Base-by-base conservation (phyloP, 2,797 vertebrate genomes). In the Megalops cyprinoides region DNA sequence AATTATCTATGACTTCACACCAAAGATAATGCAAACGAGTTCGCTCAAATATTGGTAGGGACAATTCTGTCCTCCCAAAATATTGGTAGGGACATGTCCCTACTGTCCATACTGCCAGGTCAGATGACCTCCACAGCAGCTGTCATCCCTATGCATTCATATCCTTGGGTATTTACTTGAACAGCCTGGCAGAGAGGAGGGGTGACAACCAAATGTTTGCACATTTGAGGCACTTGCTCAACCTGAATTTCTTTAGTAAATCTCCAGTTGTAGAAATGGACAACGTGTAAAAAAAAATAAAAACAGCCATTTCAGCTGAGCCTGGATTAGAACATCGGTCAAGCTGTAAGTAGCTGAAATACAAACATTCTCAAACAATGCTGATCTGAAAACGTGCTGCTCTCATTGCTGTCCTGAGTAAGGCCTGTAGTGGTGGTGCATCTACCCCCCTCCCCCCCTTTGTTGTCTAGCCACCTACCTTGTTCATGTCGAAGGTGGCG, bases 401-500 rank as follows among this genome's bases (percentile, higher is more conserved):
- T 34, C 31, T 62, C 25, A 0, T 65, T 28, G 71, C 44, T 0
- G n/a, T 14, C 44, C 62, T n/a, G 20, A n/a, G 42, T 71, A 39
- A 42, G 20, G 12, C 20, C 18, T 42, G 20, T n/a, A 60, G 31
- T 4, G 60, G 60, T 34, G 28, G 7, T 73, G 39, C 69, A 31
- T 44, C 39, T 65, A 18, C 12, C 15, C 3, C 62, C 31, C 65
- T 37, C 55, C 18, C 6, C 2, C 69, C 2, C 49, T 58, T 5
- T n/a, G 44, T 34, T 62, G 56, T 28, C 15, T 4, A 44, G 28
- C 79, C 79, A 37, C 78, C 86, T 77, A 98, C 97, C 96, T 97
- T 97, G 90, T 98, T 98, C 96, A 98, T 97, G 86, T 97, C 97
- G 23, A 98, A 97, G 0, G 97, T 97, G 76, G 95, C 94, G 85